Base-by-base conservation (phyloP, 2,113 vertebrate genomes). In the Vidua macroura region DNA sequence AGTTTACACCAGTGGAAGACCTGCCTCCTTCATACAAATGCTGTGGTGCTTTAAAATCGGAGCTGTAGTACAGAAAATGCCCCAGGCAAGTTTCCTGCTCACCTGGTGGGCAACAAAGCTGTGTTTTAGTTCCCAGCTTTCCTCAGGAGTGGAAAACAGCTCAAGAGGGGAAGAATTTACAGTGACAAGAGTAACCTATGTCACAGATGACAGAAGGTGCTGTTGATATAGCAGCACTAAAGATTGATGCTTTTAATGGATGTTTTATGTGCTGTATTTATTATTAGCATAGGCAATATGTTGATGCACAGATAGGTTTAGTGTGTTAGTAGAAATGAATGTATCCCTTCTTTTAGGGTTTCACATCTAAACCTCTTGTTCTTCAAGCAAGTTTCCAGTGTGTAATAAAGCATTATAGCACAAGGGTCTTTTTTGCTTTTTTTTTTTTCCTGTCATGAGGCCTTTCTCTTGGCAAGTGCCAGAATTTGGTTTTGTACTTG, bases 401-500 rank as follows among this genome's bases (percentile, higher is more conserved):
- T 95, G 74, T 91, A 53, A 92, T 56, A 58, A 80, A 80, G 31
- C 66, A 43, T 75, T 23, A 48, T 94, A 93, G 82, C 70, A 81
- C 13, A 21, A 83, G 62, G 43, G 7, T 77, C 56, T 37, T 41
- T 7, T 31, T 13, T 39, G 39, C 39, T 23, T 13, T 41, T 35
- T 59, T 39, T 28, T 55, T 82, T 81, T 66, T 58, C 13, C 56
- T 87, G 95, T 92, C 86, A 75, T 35, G 89, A 81, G 95, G 94
- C 93, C 96, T 97, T 98, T 96, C 69, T 95, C 94, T 89, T 93
- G 90, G 77, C 72, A 97, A 97, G 97, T 98, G 97, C 97, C 98
- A 98, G 96, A 53, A 62, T 95, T 88, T 86, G 62, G 39, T 93
- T 95, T 97, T 97, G 86, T 97, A 97, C 95, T 96, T 93, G 59